Conservation (phyloP, 2,797 vertebrate genomes). For the Betta splendens region DNA sequence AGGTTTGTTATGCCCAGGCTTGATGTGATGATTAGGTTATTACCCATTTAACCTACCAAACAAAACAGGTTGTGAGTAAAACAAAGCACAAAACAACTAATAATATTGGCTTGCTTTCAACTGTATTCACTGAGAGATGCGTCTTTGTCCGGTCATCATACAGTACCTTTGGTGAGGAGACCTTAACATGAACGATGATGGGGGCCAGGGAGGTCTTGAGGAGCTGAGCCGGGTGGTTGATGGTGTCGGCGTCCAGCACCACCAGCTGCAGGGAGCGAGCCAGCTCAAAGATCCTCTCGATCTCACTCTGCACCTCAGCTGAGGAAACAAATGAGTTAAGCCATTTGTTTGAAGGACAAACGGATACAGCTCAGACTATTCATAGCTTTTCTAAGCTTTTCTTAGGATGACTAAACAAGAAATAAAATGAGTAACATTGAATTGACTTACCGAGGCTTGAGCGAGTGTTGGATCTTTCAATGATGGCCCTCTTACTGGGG, state of each 20-base stretch:
- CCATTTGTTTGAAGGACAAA: no score
- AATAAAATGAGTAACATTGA: background rate
- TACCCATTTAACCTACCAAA: background rate
- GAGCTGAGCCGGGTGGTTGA: constrained; percentile 96
- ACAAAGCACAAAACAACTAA: background rate
- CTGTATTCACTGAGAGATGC: background rate
- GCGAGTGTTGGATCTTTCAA: constrained; percentile 95
- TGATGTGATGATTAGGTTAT: background rate
- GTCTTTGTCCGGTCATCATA: background rate
- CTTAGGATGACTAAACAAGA: background rate
- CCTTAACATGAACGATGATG: constrained; percentile 97
- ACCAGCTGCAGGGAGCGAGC: constrained; percentile 95
- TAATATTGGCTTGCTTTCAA: no score
- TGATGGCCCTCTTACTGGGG: constrained; percentile 97
- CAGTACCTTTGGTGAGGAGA: constrained; percentile 95
- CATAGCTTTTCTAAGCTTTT: no score
- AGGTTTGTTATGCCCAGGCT: background rate
- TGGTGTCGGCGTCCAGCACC: constrained; percentile 95
- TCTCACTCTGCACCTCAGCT: constrained; percentile 98
- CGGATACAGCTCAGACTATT: background rate
- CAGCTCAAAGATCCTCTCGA: constrained; percentile 96
- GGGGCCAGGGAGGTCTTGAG: constrained; percentile 97
- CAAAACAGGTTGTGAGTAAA: background rate
- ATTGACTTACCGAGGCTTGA: constrained; percentile 91
- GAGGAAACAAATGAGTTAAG: constrained; percentile 18